Conservation (phyloP, 2,797 vertebrate genomes). For the Lagodon rhomboides region DNA sequence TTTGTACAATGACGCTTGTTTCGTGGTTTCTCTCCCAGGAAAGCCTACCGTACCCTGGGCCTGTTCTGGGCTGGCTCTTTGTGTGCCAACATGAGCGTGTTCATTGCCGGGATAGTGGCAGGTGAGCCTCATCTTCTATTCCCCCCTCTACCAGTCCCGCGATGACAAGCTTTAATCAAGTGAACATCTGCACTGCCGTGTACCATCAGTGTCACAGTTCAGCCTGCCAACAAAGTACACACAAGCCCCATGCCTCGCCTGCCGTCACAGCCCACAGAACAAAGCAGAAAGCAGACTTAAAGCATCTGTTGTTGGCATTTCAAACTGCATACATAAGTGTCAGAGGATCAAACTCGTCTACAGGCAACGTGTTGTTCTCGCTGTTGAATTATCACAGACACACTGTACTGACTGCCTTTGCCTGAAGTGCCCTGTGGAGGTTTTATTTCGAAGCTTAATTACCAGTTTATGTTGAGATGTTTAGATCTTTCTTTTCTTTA, state of each 20-base stretch:
- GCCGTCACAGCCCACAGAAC: slow-evolving; percentile 52
- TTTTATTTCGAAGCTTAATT: slow-evolving; percentile 36
- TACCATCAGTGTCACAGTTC: slow-evolving; percentile 68
- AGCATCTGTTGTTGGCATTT: slow-evolving; percentile 74
- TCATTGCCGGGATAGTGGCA: slow-evolving; percentile 90
- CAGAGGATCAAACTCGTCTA: slow-evolving; percentile 56
- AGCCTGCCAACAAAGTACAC: slow-evolving; percentile 58
- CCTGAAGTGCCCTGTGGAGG: slow-evolving; percentile 9
- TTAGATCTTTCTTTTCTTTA: slow-evolving; percentile 21
- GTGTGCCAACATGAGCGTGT: slow-evolving; percentile 90
- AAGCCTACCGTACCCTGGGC: slow-evolving; percentile 89
- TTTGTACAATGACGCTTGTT: neutral
- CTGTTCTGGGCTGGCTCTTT: slow-evolving; percentile 95
- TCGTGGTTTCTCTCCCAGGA: slow-evolving; percentile 78
- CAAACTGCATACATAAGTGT: slow-evolving; percentile 62
- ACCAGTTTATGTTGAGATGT: slow-evolving; percentile 23
- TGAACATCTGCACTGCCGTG: slow-evolving; percentile 74
- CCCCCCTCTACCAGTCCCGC: slow-evolving; percentile 25
- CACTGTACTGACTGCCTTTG: slow-evolving; percentile 15
- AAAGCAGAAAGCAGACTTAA: slow-evolving; percentile 60
- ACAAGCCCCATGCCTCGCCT: slow-evolving; percentile 16
- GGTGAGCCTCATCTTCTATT: slow-evolving; percentile 83
- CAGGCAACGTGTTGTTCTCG: slow-evolving; percentile 31
- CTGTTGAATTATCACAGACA: slow-evolving; percentile 33
- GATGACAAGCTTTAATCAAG: slow-evolving; percentile 73